phyloP scores from a whole-genome alignment of 1,140 invertebrate genomes.

The Oreohelix idahoensis region DNA sequence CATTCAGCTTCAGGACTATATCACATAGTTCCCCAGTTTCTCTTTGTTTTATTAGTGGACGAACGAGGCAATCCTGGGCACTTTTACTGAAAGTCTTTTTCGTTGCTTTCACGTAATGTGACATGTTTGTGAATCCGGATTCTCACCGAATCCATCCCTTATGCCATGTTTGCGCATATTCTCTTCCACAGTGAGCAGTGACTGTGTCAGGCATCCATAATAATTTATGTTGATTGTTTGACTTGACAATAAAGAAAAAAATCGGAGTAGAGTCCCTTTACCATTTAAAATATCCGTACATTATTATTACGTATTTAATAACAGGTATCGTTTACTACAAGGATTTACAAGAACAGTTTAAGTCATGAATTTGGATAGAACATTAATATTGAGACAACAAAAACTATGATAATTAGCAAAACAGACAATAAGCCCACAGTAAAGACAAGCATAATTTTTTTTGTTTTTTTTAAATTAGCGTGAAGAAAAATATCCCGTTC shows the following conservation, averaged over 20 bases:
- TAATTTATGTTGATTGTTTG: conserved; percentile 43
- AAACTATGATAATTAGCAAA: too few species aligned
- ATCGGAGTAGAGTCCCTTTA: conserved; percentile 5
- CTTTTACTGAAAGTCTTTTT: conserved; percentile 64
- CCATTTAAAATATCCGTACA: too few species aligned
- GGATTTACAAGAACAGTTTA: too few species aligned
- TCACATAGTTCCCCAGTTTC: conserved; percentile 71
- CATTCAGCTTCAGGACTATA: conserved; percentile 62
- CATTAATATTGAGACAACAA: too few species aligned
- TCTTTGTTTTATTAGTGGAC: conserved; percentile 61
- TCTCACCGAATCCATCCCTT: not conserved
- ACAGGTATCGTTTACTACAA: too few species aligned
- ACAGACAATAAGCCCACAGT: too few species aligned
- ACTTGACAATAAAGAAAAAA: conserved; percentile 6
- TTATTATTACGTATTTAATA: too few species aligned
- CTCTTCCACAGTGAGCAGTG: not conserved
- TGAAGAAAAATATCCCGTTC: too few species aligned
- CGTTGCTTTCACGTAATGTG: conserved; percentile 66
- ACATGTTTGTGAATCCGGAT: conserved; percentile 49
- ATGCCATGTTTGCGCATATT: not conserved
- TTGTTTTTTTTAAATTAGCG: too few species aligned
- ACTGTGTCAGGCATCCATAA: conserved; percentile 1
- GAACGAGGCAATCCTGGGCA: conserved; percentile 63
- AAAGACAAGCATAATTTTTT: too few species aligned
- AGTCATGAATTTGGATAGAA: too few species aligned